These are phyloP conservation scores for Sparidentex hasta DNA, from an alignment of 2,797 vertebrate species.

Conservation along the genomic window DNA sequence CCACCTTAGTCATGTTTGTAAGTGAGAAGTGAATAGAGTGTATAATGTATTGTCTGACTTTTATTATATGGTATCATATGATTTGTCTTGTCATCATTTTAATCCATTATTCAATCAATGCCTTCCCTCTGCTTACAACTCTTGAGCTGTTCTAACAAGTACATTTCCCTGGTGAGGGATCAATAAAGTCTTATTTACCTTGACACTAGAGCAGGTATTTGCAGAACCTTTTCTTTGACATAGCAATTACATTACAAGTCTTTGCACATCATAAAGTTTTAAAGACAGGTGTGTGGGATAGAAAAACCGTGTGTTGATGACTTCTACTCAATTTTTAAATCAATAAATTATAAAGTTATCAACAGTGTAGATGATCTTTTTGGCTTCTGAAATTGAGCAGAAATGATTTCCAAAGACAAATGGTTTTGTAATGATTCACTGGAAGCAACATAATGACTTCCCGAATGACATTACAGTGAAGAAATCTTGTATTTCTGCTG, in stretches of 20 bases:
- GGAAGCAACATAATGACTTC: not conserved
- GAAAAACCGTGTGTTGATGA: not conserved
- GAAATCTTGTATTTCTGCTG: conserved; percentile 1
- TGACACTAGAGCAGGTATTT: not conserved
- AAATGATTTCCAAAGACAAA: not conserved
- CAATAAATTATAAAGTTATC: not conserved
- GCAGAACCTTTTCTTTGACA: not conserved
- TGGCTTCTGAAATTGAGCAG: not conserved
- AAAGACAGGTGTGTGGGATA: not conserved
- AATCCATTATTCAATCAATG: too few species aligned
- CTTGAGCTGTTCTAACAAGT: too few species aligned
- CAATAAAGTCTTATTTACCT: too few species aligned
- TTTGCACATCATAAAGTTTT: not conserved
- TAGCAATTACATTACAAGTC: not conserved
- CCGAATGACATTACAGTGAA: not conserved
- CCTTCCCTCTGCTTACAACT: too few species aligned
- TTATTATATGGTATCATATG: too few species aligned
- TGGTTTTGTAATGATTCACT: not conserved
- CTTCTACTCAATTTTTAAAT: not conserved
- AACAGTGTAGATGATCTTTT: not conserved
- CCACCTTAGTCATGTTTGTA: too few species aligned
- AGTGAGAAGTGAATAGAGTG: too few species aligned
- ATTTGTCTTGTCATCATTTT: too few species aligned
- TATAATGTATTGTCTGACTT: too few species aligned
- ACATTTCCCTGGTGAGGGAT: too few species aligned